A percentile compares a stretch with the other conserved stretches of the same genome.
These are phyloP conservation scores for Mormyrus hasselquistii DNA, from an alignment of 2,797 vertebrate species.

Conservation along the genomic window DNA sequence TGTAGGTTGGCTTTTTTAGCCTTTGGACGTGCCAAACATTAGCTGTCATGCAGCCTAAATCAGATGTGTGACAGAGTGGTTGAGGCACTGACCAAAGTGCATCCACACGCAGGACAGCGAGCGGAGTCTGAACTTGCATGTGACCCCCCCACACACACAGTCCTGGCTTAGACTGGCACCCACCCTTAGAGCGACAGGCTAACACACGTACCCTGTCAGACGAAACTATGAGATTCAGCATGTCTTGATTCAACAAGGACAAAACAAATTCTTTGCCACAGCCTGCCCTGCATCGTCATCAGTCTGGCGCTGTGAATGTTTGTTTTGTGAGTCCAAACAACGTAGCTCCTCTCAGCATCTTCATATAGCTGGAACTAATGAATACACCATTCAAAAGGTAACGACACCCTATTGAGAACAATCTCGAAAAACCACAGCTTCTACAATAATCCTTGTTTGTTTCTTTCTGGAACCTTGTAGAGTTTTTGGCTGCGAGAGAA, in stretches of 20 bases:
- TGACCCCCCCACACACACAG: background rate
- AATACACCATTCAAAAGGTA: background rate
- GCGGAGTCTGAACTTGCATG: too few relatives aligned
- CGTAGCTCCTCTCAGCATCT: background rate
- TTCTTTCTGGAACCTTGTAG: background rate
- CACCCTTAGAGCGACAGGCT: background rate
- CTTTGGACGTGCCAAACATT: background rate
- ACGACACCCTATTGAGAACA: background rate
- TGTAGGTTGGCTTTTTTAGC: background rate
- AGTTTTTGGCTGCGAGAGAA: background rate
- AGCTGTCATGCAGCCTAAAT: background rate
- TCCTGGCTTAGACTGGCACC: background rate
- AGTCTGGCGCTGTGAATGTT: background rate
- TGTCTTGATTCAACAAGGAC: background rate
- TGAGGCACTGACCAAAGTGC: background rate
- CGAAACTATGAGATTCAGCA: background rate
- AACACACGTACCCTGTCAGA: background rate
- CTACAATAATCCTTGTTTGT: background rate
- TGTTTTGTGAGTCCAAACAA: background rate
- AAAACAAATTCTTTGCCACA: background rate
- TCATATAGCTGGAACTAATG: background rate
- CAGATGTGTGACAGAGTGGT: background rate
- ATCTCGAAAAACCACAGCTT: background rate
- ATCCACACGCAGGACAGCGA: too few relatives aligned
- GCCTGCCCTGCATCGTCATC: background rate